Evolutionary conservation across 1,140 invertebrate species (phyloP).

Genomic region (Dolichoris vasculosae): DNA sequence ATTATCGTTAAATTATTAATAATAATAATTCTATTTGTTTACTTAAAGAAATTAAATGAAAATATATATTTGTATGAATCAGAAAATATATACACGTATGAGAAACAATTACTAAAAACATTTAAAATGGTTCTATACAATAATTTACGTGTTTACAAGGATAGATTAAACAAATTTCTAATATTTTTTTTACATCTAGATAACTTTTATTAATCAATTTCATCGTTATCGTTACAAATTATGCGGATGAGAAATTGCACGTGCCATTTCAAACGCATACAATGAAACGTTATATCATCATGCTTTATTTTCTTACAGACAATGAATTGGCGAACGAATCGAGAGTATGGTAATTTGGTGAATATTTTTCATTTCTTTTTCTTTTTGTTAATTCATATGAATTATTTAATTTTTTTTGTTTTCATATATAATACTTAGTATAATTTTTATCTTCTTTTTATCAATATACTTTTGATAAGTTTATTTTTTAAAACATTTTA

Average conservation of each 20-base stretch:
- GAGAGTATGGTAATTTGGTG: slow-evolving; percentile 57
- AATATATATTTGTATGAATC: not conserved
- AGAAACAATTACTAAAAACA: not conserved
- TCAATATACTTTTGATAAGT: slow-evolving; percentile 17
- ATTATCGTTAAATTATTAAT: too few relatives aligned
- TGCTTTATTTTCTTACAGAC: slow-evolving; percentile 61
- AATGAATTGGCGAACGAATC: slow-evolving; percentile 72
- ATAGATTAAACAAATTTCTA: slow-evolving; percentile 8
- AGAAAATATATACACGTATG: not conserved
- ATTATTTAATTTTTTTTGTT: slow-evolving; percentile 16
- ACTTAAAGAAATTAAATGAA: too few relatives aligned
- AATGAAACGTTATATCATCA: slow-evolving; percentile 72
- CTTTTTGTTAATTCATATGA: slow-evolving; percentile 7
- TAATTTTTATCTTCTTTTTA: not conserved
- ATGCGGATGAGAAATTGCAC: slow-evolving; percentile 67
- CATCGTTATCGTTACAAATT: slow-evolving; percentile 74
- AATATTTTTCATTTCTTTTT: slow-evolving; percentile 31
- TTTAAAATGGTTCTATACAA: not conserved
- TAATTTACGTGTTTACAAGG: not conserved
- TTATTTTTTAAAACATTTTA: slow-evolving; percentile 53
- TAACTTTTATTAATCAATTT: slow-evolving; percentile 76
- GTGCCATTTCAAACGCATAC: slow-evolving; percentile 70
- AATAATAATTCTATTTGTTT: too few relatives aligned
- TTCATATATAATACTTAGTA: slow-evolving; percentile 19
- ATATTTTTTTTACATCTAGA: slow-evolving; percentile 70